Conservation (phyloP, 2,113 vertebrate genomes). For the Brachypteracias leptosomus region DNA sequence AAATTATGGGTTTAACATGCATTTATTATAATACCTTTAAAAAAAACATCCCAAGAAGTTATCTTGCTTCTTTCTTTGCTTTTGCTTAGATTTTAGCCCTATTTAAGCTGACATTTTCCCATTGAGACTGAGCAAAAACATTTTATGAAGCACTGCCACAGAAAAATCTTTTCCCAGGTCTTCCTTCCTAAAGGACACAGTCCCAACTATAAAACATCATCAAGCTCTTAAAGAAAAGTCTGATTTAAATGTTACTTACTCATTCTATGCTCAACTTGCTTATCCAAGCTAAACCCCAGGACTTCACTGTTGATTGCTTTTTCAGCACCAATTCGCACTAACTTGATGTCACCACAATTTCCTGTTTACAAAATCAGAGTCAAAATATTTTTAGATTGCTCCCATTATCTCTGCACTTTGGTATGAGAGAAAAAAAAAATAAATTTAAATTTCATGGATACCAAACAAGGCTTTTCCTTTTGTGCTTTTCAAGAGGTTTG, state of each 20-base stretch:
- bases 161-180: neutral
- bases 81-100: neutral
- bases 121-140: neutral
- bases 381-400: neutral
- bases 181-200: neutral
- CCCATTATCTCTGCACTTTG: neutral
- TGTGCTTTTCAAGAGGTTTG: neutral
- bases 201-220: neutral
- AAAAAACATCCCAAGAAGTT: neutral
- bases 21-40: neutral
- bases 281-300: slow-evolving; percentile 81
- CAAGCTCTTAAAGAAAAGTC: neutral
- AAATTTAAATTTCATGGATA: neutral
- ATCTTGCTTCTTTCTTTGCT: neutral
- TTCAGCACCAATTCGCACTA: slow-evolving; percentile 83
- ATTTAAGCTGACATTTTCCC: neutral
- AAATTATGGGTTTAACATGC: neutral
- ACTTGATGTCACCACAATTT: slow-evolving; percentile 87
- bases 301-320: slow-evolving; percentile 80
- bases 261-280: slow-evolving; percentile 79
- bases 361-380: slow-evolving; percentile 69
- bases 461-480: neutral
- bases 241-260: slow-evolving; percentile 72
- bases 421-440: neutral
- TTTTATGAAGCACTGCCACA: neutral